Evolutionary conservation across 2,888 invertebrate species (phyloP), one percentile per base, ranked within the genome.

Genomic region (Willowsia nigromaculata): DNA sequence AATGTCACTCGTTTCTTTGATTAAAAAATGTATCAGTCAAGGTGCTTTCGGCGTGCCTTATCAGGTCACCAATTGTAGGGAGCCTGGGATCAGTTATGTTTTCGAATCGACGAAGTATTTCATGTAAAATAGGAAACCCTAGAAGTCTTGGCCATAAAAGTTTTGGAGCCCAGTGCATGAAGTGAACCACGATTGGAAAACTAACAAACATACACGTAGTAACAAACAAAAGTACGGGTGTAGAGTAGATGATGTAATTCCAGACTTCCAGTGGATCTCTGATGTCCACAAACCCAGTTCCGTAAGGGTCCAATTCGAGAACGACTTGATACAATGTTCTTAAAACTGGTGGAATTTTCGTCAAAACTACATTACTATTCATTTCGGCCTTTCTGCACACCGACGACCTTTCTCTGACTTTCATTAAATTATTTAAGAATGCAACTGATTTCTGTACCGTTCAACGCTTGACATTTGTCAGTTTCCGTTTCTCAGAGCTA

Each of bases 81-180:
- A 84, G 65, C 22, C 83, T 50, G 5, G 91, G 91, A 80, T 86
- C 83, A 18, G 90, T 87, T 53, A 91, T 88, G 27, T 84, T 37
- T n/a, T 87, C 80, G 15, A 91, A 76, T 30, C 90, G 78, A 7
- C 91, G 84, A 7, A 91, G 71, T 25, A 91, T n/a, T 56, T 91
- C 78, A 22, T 90, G 90, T 7, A 91, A 56, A 71, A 90, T 43
- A 7, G 89, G 78, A 37, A 91, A 88, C 40, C 91, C 91, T 1
- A 87, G 30, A 5, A 91, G 80, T 56, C 50, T 50, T 6, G 90
- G 90, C 65, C 83, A 83, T 0, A 91, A 53, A 6, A 91, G 65
- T 68, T 89, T 91, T 4, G 91, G 91, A 33, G 85, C 90, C 91
- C 91, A 91, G 25, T 90, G 82, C n/a, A 91, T 15, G 62, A 90